phyloP scores from a whole-genome alignment of 2,888 invertebrate species.

The Schizaphis graminum region DNA sequence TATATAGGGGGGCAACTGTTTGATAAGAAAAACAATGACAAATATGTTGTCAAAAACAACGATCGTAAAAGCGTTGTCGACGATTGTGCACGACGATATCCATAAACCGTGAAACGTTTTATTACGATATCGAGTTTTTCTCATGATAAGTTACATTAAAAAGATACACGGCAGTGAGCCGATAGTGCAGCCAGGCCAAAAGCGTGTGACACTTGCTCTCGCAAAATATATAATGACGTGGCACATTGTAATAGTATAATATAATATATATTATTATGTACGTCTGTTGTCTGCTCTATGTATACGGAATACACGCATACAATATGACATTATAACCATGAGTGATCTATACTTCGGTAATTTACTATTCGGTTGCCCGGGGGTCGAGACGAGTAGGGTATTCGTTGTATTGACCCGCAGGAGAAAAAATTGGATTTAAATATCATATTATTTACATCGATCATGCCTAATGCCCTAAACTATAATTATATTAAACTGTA shows the following conservation, averaged over 20 bases:
- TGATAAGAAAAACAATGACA: slow-evolving; percentile 52
- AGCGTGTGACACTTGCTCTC: neutral
- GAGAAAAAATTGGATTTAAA: neutral
- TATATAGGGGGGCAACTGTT: neutral
- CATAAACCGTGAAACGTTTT: slow-evolving; percentile 48
- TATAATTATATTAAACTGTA: neutral
- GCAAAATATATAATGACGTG: slow-evolving; percentile 4
- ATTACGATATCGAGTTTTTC: slow-evolving; percentile 28
- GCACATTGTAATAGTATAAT: neutral
- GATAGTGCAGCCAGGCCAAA: neutral
- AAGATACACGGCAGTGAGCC: neutral
- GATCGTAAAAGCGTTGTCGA: slow-evolving; percentile 1
- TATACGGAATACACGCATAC: neutral
- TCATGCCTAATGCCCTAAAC: neutral
- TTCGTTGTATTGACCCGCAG: neutral
- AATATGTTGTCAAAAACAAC: slow-evolving; percentile 43
- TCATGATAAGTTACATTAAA: neutral
- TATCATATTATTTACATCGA: neutral
- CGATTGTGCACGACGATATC: neutral
- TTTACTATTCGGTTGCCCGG: neutral
- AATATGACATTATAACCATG: neutral
- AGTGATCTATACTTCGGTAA: neutral
- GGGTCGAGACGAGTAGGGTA: neutral
- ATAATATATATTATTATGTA: neutral
- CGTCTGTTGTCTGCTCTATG: neutral